Conservation (phyloP, 2,113 vertebrate genomes). For the Chamaea fasciata region DNA sequence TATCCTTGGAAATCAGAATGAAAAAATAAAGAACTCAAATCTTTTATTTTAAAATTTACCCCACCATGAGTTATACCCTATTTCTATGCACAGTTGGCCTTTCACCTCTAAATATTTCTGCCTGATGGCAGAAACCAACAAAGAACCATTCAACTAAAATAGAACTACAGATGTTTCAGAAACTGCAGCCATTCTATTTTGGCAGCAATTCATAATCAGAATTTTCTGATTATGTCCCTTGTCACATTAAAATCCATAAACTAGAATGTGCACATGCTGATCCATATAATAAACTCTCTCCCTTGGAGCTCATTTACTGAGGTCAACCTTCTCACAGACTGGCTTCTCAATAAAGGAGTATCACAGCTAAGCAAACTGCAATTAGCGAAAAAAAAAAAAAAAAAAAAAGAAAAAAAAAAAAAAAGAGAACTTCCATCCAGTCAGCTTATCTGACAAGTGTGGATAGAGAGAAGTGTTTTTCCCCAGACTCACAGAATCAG, state of each 20-base stretch:
- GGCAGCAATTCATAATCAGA: conserved; percentile 44
- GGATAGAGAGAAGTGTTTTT: neutral
- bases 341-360: neutral
- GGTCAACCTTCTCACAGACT: conserved; percentile 38
- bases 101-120: conserved; percentile 32
- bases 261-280: conserved; percentile 44
- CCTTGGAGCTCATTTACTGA: conserved; percentile 42
- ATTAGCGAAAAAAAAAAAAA: neutral
- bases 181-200: conserved; percentile 48
- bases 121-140: conserved; percentile 12
- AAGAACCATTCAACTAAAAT: conserved; percentile 42
- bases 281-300: conserved; percentile 45
- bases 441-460: neutral
- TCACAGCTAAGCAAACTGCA: conserved; percentile 14
- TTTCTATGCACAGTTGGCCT: neutral
- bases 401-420: no score
- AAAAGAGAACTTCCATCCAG: neutral
- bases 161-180: conserved; percentile 48
- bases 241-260: conserved; percentile 46
- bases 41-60: neutral
- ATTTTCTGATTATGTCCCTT: conserved; percentile 37
- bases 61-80: neutral
- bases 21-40: neutral
- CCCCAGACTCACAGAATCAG: neutral
- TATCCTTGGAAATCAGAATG: neutral